Conservation (phyloP, 2,113 vertebrate genomes). For the Psittacula cyanocephala region DNA sequence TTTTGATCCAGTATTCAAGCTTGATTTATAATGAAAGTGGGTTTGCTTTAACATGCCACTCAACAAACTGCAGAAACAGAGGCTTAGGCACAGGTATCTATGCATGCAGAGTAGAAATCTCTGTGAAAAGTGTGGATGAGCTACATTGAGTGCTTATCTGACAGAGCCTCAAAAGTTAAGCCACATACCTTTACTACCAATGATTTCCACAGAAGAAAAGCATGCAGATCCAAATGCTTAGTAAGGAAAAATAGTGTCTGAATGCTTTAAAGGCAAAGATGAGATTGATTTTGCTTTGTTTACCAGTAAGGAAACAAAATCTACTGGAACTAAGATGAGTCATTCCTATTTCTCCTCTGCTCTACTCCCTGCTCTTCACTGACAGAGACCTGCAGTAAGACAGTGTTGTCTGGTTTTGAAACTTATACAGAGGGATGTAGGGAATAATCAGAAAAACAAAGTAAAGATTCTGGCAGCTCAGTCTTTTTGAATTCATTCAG, state of each 20-base stretch:
- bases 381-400: not conserved
- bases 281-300: slow-evolving; percentile 33
- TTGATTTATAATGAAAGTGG: not conserved
- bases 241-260: not conserved
- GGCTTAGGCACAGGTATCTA: not conserved
- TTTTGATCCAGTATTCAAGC: not conserved
- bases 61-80: not conserved
- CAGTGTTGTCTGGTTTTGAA: not conserved
- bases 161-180: not conserved
- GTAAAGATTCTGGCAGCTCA: not conserved
- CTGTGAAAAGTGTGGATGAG: not conserved
- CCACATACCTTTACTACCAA: not conserved
- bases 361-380: not conserved
- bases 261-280: slow-evolving; percentile 20
- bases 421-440: not conserved
- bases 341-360: not conserved
- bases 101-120: not conserved
- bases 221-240: not conserved
- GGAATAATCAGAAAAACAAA: not conserved
- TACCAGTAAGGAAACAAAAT: not conserved
- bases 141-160: not conserved
- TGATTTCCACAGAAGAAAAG: not conserved
- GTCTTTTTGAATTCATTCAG: not conserved
- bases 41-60: not conserved
- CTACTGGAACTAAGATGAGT: not conserved